Conservation (phyloP, 2,113 vertebrate genomes). For the Pandion haliaetus region DNA sequence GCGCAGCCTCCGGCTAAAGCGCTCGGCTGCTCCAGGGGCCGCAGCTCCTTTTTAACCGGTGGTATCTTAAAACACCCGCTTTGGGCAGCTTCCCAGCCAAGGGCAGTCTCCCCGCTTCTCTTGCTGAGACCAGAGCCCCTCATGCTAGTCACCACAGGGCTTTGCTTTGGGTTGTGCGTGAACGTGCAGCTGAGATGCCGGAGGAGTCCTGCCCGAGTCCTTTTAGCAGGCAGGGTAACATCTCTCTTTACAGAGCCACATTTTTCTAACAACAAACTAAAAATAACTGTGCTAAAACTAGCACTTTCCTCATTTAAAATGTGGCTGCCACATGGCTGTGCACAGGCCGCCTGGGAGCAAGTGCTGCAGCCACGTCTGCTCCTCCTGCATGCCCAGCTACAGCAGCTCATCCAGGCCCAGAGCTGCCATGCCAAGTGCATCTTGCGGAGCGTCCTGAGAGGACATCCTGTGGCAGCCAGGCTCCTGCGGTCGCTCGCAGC, state of each 20-base stretch:
- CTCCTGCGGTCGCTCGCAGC: accelerated
- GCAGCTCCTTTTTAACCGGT: background rate
- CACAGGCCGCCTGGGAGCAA: background rate
- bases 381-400: background rate
- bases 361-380: background rate
- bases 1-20: background rate
- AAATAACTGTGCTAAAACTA: constrained; percentile 51
- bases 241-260: background rate
- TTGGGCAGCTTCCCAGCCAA: background rate
- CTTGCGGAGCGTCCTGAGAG: background rate
- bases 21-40: background rate
- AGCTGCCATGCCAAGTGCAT: background rate
- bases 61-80: background rate
- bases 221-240: background rate
- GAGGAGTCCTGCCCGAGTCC: background rate
- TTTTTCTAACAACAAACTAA: constrained; percentile 37
- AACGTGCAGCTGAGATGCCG: background rate
- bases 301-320: constrained; percentile 22
- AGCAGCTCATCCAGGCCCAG: background rate
- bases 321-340: constrained; percentile 17
- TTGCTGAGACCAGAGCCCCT: background rate
- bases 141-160: background rate
- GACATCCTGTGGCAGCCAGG: background rate
- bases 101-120: background rate
- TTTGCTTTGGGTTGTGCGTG: background rate